phyloP scores from a whole-genome alignment of 2,797 vertebrate species.

The Benthosema pterotum region DNA sequence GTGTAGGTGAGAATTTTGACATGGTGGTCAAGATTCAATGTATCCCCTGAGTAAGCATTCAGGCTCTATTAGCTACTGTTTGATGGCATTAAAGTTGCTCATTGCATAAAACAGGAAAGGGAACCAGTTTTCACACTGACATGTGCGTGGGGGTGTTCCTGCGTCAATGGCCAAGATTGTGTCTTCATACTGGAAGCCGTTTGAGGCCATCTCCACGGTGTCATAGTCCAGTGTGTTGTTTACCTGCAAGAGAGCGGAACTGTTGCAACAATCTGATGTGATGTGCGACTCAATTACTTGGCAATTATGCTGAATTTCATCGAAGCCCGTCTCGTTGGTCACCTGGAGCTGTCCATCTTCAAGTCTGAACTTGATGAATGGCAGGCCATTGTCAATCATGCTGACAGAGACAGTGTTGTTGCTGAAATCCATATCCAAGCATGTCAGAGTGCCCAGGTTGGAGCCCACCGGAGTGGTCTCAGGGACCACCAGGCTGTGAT shows the following conservation, averaged over 20 bases:
- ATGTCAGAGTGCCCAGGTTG: conserved; percentile 18
- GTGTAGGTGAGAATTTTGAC: too few relatives aligned
- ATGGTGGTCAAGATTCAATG: too few relatives aligned
- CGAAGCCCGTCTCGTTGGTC: not conserved
- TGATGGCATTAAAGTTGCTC: too few relatives aligned
- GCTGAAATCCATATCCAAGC: conserved; percentile 22
- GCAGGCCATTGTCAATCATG: conserved; percentile 8
- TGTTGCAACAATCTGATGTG: not conserved
- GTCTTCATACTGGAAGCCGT: conserved; percentile 36
- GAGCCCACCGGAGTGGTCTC: conserved; percentile 29
- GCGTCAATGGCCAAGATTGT: conserved; percentile 27
- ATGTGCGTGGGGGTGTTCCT: conserved; percentile 27
- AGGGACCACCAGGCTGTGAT: conserved; percentile 24
- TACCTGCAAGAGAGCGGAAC: conserved; percentile 13
- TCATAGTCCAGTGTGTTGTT: conserved; percentile 49
- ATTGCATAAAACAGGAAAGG: too few relatives aligned
- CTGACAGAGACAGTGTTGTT: conserved; percentile 16
- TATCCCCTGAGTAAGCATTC: too few relatives aligned
- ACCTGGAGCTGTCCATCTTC: conserved; percentile 32
- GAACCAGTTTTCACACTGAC: conserved; percentile 1
- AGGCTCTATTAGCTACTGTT: too few relatives aligned
- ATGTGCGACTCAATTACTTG: too few relatives aligned
- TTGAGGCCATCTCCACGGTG: conserved; percentile 8
- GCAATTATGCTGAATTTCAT: not conserved
- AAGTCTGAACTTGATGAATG: conserved; percentile 26